Conservation (phyloP, 1,140 invertebrate species). For the Caenorhabditis tropicalis region DNA sequence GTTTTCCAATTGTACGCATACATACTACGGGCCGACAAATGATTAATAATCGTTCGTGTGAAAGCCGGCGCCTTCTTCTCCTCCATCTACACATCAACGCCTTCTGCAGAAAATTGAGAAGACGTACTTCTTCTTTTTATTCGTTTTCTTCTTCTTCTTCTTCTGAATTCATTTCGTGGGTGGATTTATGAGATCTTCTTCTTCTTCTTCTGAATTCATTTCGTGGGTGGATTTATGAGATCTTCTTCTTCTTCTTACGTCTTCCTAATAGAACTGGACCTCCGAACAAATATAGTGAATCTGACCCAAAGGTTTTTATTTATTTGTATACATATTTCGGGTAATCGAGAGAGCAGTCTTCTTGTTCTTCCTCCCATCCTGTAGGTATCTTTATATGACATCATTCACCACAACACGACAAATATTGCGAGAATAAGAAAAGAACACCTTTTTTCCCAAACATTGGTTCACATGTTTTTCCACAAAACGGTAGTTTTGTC, state of each 20-base stretch:
- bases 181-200: conserved; percentile 16
- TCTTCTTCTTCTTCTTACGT: background rate
- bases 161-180: conserved; percentile 19
- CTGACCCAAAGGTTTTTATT: background rate
- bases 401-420: background rate
- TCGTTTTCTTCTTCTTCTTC: background rate
- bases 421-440: background rate
- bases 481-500: background rate
- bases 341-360: background rate
- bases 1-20: background rate
- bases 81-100: background rate
- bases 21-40: conserved; percentile 3
- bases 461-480: conserved; percentile 12
- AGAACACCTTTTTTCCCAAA: background rate
- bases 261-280: too few relatives aligned
- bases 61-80: background rate
- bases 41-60: conserved; percentile 34
- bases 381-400: background rate
- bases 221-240: background rate
- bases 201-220: background rate
- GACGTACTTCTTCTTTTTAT: background rate
- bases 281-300: too few relatives aligned
- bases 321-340: background rate
- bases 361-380: background rate
- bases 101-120: conserved; percentile 22